Evolutionary conservation across 2,113 vertebrate species (phyloP), one percentile per base, ranked within the genome.

Genomic region (Merops nubicus): DNA sequence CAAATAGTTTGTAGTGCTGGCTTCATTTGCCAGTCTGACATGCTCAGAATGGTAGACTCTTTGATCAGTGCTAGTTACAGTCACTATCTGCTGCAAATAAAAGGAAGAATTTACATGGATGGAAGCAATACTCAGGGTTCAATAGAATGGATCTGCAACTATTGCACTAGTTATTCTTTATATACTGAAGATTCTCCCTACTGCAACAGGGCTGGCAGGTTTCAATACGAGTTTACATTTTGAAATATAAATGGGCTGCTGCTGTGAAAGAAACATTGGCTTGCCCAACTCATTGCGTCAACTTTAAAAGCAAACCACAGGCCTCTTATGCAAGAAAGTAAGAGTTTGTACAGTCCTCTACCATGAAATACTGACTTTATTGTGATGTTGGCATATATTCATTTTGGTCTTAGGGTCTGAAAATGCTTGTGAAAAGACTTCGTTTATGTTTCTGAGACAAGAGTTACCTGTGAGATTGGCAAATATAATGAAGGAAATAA

Each of bases 401-500:
- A 47, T 63, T 88, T 92, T 90, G 89, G 42, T 87, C 75, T 48
- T 97, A 99, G 99, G 99, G 48, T 99, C 99, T 81, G 98, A 99
- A 96, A 99, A 99, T 96, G 99, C 98, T 40, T 99, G 99, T 96
- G 99, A 99, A 97, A 99, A 98, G 97, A 99, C 99, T 5, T 99
- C 99, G 3, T 99, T 99, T 97, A 98, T 98, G 97, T 99, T 99
- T 98, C 98, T 99, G 78, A 98, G 99, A 64, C 99, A 99, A 93
- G 99, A 99, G 93, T 79, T 99, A 51, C 99, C 99, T 34, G 99
- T 99, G 80, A 98, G 99, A 95, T 62, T 99, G 97, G 99, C 99
- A 91, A 99, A 99, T 95, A 99, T 99, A 84, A 99, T 99, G 99
- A 99, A 99, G 96, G 99, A 99, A 98, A 99, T 99, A 91, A 99